These are phyloP conservation scores for Cremastinae sp. DNA, from an alignment of 2,888 invertebrate species.

Conservation along the genomic window DNA sequence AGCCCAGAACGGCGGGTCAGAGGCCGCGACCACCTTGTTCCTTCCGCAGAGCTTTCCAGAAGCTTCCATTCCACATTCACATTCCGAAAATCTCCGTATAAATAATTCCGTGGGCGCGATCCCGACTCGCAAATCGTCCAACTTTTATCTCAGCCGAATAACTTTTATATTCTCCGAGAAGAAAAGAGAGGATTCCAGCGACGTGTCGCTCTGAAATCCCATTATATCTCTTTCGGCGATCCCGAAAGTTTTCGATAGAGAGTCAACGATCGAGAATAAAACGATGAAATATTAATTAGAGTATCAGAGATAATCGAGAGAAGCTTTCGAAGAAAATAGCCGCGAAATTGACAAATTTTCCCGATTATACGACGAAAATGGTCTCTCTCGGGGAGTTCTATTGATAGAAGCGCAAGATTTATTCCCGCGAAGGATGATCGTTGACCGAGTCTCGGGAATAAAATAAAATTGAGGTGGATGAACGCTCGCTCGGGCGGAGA, in stretches of 20 bases:
- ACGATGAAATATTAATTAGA: too few species aligned
- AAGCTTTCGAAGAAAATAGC: too few species aligned
- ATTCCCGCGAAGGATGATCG: constrained; percentile 15
- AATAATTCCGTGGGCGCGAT: not conserved
- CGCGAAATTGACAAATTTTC: too few species aligned
- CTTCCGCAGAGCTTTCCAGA: constrained; percentile 58
- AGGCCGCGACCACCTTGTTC: constrained; percentile 75
- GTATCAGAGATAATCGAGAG: too few species aligned
- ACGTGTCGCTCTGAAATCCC: too few species aligned
- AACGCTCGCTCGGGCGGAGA: constrained; percentile 1
- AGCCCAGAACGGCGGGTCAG: constrained; percentile 72
- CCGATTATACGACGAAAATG: too few species aligned
- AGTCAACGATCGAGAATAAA: too few species aligned
- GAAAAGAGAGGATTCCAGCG: too few species aligned
- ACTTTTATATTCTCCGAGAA: too few species aligned
- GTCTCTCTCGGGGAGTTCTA: not conserved
- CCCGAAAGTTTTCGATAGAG: too few species aligned
- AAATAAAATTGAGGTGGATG: constrained; percentile 31
- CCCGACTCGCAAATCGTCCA: not conserved
- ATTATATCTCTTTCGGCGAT: too few species aligned
- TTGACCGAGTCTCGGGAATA: constrained; percentile 22
- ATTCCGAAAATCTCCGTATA: not conserved
- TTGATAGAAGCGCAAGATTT: not conserved
- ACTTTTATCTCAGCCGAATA: too few species aligned
- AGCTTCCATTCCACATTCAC: constrained; percentile 51